Conservation (phyloP, 2,113 vertebrate species). For the Tachysurus fulvidraco region DNA sequence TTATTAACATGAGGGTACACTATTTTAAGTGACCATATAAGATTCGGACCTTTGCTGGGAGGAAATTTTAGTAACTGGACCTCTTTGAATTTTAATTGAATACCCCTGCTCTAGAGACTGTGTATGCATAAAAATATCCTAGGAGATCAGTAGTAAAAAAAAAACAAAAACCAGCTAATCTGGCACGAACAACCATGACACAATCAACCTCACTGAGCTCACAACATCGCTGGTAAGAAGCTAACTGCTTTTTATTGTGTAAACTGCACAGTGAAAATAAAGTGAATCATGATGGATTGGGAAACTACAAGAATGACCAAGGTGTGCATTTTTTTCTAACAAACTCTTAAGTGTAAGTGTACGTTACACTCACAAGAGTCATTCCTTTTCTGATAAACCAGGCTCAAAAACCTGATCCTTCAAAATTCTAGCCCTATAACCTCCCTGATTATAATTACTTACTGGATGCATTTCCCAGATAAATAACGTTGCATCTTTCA, state of each 20-base stretch:
- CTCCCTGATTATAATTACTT: background rate
- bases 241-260: too few relatives aligned
- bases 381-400: background rate
- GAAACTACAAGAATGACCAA: background rate
- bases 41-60: too few relatives aligned
- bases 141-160: background rate
- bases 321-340: background rate
- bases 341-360: background rate
- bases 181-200: too few relatives aligned
- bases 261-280: too few relatives aligned
- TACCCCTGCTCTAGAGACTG: background rate
- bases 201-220: background rate
- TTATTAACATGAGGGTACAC: too few relatives aligned
- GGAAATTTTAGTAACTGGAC: too few relatives aligned
- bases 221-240: background rate
- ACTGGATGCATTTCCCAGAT: background rate
- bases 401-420: background rate
- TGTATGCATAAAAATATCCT: background rate
- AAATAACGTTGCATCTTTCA: background rate
- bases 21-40: too few relatives aligned
- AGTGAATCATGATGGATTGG: background rate
- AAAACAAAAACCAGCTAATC: background rate
- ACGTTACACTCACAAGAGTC: too few relatives aligned
- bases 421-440: background rate
- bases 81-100: too few relatives aligned